Base-by-base conservation (phyloP, 2,113 vertebrate species). In the Pithys albifrons region DNA sequence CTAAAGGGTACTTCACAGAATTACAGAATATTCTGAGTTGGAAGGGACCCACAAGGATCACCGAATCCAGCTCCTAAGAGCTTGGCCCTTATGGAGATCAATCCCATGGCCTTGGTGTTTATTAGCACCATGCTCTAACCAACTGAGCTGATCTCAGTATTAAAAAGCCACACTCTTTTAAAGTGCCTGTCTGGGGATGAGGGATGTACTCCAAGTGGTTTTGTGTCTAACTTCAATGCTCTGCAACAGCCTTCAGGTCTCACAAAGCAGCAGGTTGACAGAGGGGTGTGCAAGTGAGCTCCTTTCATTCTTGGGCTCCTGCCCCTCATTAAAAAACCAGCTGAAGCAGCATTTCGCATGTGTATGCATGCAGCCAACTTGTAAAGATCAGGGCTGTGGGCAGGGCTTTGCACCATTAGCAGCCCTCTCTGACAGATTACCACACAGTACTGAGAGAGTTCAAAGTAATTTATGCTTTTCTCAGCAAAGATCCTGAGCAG, bases 301-400 rank as follows among this genome's bases (percentile, higher is more conserved):
- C 35, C 35, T 23, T 33, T 57, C 14, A 1, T 28, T 58, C 31
- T 48, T 33, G 24, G 7, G 14, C 51, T 58, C 28, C 10, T 37
- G 58, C 18, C 19, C 14, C 14, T 85, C 22, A 5, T 49, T 27
- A 74, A 45, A 89, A 88, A 58, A 41, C 3, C 13, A 8, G 6
- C 31, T 51, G 58, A 79, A 52, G 52, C 66, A 79, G 83, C 62
- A 27, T 67, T 37, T 78, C 31, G 9, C 33, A 5, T 1, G 2
- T 23, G 22, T 6, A 2, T 9, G 43, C 58, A 29, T 0, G 0
- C 17, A 86, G 39, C 41, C 59, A 57, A 20, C 29, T 57, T 48
- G 37, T 6, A 43, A 46, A 46, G 2, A 2, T 62, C 65, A 57
- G 55, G 45, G 69, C 69, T 43, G n/a, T 54, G 81, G 58, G 49